Base-by-base conservation (phyloP, 2,888 invertebrate genomes). In the Ochlodes sylvanus region DNA sequence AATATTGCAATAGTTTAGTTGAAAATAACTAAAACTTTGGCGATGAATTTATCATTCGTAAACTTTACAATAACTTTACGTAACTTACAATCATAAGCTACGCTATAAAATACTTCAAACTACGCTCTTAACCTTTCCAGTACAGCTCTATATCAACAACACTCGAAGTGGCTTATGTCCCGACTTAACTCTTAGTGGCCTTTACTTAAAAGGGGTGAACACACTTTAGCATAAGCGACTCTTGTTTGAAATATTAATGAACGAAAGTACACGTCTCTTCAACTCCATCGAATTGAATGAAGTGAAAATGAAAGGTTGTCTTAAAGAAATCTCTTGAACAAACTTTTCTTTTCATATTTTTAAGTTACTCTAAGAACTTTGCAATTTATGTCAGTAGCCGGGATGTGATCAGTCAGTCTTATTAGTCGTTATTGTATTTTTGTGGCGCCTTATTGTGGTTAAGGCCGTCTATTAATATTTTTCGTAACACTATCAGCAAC, bases 141-240 rank as follows among this genome's bases (percentile, higher is more conserved):
- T 34, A 55, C 6, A 61, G 21, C n/a, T 55, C 27, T n/a, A 54
- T 27, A 21, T 61, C 61, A n/a, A 0, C 4, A n/a, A 50, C 1
- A n/a, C 17, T 34, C 47, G 15, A 67, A 67, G 47, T 44, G 47
- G 27, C 67, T 82, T 79, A 82, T 79, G 73, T 73, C 72, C 80
- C 83, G 84, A 87, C 87, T 89, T 89, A 89, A 89, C 87, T 86
- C 82, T 83, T 80, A 84, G 84, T 82, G 84, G 81, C 87, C 89
- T 83, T 76, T 85, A 84, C 90, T 90, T 92, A 91, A 92, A 91
- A 90, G 91, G 90, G 91, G 90, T 92, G 90, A 91, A 88, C 85
- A 89, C 85, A 89, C 87, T 89, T 89, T 79, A 80, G 73, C 79
- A 80, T 85, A 86, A 89, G 87, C 80, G 84, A 79, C 79, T 78